Base-by-base conservation (phyloP, 2,113 vertebrate genomes). In the Cichladusa arquata region DNA sequence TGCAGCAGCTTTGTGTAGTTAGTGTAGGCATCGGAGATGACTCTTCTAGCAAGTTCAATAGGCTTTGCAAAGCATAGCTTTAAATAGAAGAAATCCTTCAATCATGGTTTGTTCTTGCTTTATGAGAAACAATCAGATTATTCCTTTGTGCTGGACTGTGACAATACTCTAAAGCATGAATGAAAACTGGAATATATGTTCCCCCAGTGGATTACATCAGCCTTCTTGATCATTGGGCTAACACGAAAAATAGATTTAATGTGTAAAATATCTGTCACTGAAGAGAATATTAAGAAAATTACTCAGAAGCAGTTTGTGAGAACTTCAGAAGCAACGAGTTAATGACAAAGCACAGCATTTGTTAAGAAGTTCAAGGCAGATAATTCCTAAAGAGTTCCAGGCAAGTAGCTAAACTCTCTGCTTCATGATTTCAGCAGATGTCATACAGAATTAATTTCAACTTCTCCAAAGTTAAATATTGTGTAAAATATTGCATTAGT, bases 181-280 rank as follows among this genome's bases (percentile, higher is more conserved):
- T 97, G 92, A 97, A 97, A 97, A 94, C 85, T 74, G 57, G 65
- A 54, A 92, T 93, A 29, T 73, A 79, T 92, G 92, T 65, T 93
- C 82, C 48, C 62, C 36, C 47, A 18, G 85, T 91, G 96, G 94
- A 96, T 97, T 97, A 96, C 94, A 97, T 94, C 96, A 94, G 88
- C 88, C 70, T 92, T 71, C 92, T 78, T 92, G 60, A 93, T 96
- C 90, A 70, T 38, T 79, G 54, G 64, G 56, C 89, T 88, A 82
- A 93, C 74, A 60, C 80, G 86, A 85, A 97, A 95, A 90, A 92
- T 93, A 82, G 64, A 84, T 86, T 93, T 78, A 72, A 61, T n/a
- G 76, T 70, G 60, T 76, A 61, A 89, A 88, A 87, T 64, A 79
- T 89, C 44, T 72, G 70, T n/a, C 34, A 11, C 77, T 45, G 90